These are phyloP conservation scores for Aethes cnicana DNA, from an alignment of 2,888 invertebrate genomes.

Conservation along the genomic window DNA sequence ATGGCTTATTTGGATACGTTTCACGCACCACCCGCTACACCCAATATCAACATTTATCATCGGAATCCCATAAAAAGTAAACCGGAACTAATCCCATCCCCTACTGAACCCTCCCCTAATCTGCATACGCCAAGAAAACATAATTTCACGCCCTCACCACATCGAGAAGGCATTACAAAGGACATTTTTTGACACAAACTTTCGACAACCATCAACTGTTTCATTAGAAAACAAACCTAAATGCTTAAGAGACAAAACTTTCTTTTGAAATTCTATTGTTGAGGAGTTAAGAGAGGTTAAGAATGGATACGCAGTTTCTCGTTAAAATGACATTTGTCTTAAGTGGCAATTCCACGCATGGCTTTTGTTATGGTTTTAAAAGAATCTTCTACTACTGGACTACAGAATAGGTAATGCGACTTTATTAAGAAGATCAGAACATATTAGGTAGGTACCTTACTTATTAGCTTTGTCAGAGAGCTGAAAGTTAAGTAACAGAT, in stretches of 20 bases:
- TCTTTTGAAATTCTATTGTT: no score
- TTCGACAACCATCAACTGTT: no score
- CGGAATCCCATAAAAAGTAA: slow-evolving; percentile 80
- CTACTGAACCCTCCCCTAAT: slow-evolving; percentile 63
- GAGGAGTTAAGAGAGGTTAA: no score
- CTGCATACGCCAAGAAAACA: slow-evolving; percentile 79
- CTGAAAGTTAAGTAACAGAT: no score
- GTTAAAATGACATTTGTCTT: slow-evolving; percentile 22
- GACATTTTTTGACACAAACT: no score
- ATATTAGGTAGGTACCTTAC: no score
- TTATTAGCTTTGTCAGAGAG: no score
- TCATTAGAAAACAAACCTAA: no score
- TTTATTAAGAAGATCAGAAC: no score
- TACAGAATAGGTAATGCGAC: no score
- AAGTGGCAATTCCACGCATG: slow-evolving; percentile 7
- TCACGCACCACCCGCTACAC: slow-evolving; percentile 77
- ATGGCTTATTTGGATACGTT: slow-evolving; percentile 67
- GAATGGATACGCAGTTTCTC: slow-evolving; percentile 17
- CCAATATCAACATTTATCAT: slow-evolving; percentile 76
- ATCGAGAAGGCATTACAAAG: slow-evolving; percentile 44
- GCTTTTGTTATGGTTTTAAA: background rate
- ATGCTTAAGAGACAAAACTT: no score
- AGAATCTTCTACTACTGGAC: no score
- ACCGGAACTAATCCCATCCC: slow-evolving; percentile 74
- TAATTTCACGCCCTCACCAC: slow-evolving; percentile 78